Evolutionary conservation across 1,140 invertebrate genomes (phyloP).

Genomic region (Aphelinus atriplicis): DNA sequence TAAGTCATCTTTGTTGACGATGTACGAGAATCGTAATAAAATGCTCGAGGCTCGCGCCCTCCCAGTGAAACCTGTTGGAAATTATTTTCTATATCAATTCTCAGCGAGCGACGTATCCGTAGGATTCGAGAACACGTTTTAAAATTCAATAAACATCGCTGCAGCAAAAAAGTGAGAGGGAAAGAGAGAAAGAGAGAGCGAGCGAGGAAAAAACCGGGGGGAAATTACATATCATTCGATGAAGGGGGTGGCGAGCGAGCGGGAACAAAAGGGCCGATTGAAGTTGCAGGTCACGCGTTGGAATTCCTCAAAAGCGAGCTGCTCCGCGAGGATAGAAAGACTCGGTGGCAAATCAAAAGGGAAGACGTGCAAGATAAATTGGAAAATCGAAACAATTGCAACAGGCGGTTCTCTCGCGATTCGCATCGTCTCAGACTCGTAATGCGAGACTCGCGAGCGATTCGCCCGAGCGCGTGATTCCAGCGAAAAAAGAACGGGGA

Average conservation of each 20-base stretch:
- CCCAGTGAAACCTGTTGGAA: no score
- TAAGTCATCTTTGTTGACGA: no score
- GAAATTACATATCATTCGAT: not conserved
- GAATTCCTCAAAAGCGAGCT: constrained; percentile 18
- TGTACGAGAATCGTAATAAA: no score
- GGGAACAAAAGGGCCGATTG: not conserved
- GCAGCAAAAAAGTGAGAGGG: not conserved
- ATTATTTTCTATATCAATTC: no score
- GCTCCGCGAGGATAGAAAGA: not conserved
- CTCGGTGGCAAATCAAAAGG: constrained; percentile 3
- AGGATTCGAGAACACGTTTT: no score
- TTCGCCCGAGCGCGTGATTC: constrained; percentile 20
- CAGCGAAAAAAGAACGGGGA: not conserved
- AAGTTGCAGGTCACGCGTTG: not conserved
- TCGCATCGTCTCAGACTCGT: not conserved
- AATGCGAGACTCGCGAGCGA: not conserved
- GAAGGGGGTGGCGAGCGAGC: not conserved
- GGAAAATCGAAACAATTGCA: constrained; percentile 34
- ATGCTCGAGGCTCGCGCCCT: no score
- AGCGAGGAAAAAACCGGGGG: not conserved
- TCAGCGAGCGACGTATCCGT: no score
- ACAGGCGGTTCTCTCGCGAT: not conserved
- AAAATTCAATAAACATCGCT: no score
- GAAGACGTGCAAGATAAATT: constrained; percentile 28
- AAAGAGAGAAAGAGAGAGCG: constrained; percentile 5